Conservation (phyloP, 2,797 vertebrate genomes). For the Percopsis omiscomaycus region DNA sequence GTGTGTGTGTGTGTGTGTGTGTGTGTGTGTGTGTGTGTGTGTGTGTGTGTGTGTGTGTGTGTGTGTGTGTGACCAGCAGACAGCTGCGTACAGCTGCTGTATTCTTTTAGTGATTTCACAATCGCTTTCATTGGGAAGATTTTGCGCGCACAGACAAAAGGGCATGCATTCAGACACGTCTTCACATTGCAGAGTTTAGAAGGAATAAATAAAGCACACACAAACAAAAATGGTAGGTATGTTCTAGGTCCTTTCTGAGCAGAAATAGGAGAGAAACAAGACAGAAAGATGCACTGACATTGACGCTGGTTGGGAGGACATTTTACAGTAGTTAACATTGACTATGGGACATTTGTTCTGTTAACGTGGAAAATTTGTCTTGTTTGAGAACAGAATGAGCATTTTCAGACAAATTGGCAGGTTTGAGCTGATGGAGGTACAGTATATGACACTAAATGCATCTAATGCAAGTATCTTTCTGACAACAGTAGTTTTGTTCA, state of each 20-base stretch:
- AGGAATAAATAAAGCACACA: neutral
- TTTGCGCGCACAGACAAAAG: conserved; percentile 26
- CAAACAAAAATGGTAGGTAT: neutral
- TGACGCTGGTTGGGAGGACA: no score
- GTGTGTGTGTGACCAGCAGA: conserved; percentile 22
- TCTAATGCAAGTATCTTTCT: no score
- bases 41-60: no score
- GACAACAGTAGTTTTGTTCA: neutral
- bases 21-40: no score
- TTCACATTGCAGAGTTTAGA: neutral
- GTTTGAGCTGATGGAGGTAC: neutral
- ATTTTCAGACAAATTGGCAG: neutral
- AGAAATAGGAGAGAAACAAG: no score
- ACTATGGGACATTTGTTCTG: neutral
- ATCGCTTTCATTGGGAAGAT: conserved; percentile 35
- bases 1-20: no score
- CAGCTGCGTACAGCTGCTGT: conserved; percentile 63
- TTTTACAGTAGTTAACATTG: no score
- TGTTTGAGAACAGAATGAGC: neutral
- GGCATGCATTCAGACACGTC: neutral
- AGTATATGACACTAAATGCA: neutral
- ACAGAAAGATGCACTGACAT: no score
- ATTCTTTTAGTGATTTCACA: conserved; percentile 27
- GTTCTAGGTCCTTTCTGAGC: no score
- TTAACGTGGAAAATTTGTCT: neutral